A percentile compares a stretch with the other conserved stretches of the same genome.
Evolutionary conservation across 2,113 vertebrate genomes (phyloP).

Genomic region (Gobio gobio): DNA sequence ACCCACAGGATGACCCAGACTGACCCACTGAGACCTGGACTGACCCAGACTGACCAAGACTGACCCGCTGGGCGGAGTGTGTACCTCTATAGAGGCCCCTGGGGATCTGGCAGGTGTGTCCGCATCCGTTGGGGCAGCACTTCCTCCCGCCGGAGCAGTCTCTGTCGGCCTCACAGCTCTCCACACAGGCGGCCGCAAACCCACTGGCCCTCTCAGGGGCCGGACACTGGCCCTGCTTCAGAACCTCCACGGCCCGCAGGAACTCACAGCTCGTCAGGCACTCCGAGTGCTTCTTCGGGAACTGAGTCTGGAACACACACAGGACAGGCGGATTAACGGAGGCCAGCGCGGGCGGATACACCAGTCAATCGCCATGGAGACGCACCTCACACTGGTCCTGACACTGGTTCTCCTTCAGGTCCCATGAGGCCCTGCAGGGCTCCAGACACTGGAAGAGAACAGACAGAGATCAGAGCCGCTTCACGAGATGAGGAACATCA

Average conservation of each 20-base stretch:
- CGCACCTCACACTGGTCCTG: slow-evolving; percentile 91
- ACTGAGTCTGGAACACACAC: slow-evolving; percentile 79
- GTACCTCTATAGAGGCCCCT: slow-evolving; percentile 95
- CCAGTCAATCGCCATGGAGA: too few species aligned
- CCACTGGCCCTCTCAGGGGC: slow-evolving; percentile 92
- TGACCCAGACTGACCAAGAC: too few species aligned
- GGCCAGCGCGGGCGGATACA: neutral
- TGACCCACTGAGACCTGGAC: too few species aligned
- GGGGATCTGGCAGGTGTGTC: slow-evolving; percentile 93
- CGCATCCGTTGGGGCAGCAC: slow-evolving; percentile 94
- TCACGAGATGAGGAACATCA: too few species aligned
- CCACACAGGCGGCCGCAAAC: slow-evolving; percentile 94
- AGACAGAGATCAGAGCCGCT: too few species aligned
- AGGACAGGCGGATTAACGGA: too few species aligned
- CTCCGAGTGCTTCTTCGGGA: slow-evolving; percentile 96
- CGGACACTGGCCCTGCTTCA: slow-evolving; percentile 93
- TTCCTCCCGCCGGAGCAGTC: slow-evolving; percentile 92
- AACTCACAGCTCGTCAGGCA: slow-evolving; percentile 97
- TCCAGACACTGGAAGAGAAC: slow-evolving; percentile 87
- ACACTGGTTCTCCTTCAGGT: slow-evolving; percentile 88
- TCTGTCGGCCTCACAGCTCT: slow-evolving; percentile 88
- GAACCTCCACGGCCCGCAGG: slow-evolving; percentile 85
- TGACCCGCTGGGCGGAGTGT: neutral
- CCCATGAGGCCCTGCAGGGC: slow-evolving; percentile 94
- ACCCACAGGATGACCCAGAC: too few species aligned